A percentile compares a stretch with the other conserved stretches of the same genome.
These are phyloP conservation scores for Himantopus leucocephalus DNA, from an alignment of 2,113 vertebrate species.

Conservation along the genomic window DNA sequence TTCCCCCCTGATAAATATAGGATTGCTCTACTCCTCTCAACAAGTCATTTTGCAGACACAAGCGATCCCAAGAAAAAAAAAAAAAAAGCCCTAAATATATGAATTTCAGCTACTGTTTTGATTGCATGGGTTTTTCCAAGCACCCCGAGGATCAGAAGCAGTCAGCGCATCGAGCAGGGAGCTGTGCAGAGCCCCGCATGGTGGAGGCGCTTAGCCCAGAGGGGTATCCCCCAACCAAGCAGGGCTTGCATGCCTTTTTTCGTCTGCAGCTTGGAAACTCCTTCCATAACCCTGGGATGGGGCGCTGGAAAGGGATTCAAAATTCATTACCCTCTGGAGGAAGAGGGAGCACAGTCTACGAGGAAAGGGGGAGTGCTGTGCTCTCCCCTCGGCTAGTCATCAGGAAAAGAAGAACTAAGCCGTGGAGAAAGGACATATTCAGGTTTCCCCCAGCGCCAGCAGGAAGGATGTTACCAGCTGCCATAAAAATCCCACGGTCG, in stretches of 20 bases:
- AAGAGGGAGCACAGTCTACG: not conserved
- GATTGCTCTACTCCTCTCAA: not conserved
- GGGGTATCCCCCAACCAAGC: not conserved
- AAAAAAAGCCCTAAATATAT: not conserved
- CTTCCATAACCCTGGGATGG: not conserved
- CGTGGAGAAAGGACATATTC: not conserved
- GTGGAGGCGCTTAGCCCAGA: not conserved
- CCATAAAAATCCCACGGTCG: not conserved
- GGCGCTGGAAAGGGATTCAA: not conserved
- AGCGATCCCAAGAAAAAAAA: not conserved
- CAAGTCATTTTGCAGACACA: not conserved
- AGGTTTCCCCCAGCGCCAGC: not conserved
- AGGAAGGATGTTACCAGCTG: not conserved
- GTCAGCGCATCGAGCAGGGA: not conserved
- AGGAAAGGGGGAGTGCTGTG: not conserved
- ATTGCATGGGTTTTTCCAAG: not conserved
- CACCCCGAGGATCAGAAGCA: not conserved
- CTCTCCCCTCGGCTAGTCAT: not conserved
- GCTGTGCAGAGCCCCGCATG: rapidly evolving
- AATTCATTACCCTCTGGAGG: not conserved
- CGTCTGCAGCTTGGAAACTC: not conserved
- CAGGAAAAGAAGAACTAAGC: not conserved
- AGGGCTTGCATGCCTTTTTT: not conserved
- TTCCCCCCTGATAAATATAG: not conserved
- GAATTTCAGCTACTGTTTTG: not conserved